These are phyloP conservation scores for Etheostoma cragini DNA, from an alignment of 2,113 vertebrate genomes.

Conservation along the genomic window DNA sequence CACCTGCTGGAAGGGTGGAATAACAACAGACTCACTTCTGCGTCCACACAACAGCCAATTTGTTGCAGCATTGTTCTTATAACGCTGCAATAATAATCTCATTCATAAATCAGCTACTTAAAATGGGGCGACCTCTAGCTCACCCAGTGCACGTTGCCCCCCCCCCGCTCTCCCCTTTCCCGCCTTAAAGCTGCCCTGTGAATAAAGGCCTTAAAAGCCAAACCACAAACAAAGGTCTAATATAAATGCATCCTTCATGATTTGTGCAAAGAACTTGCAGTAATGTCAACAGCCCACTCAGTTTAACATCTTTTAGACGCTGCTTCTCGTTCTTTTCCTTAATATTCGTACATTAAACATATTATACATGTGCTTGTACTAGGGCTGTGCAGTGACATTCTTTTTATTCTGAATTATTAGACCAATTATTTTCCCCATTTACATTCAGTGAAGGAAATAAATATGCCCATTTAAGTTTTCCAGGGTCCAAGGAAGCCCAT, in stretches of 20 bases:
- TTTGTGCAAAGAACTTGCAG: neutral
- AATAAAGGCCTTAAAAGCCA: too few species aligned
- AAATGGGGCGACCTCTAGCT: neutral
- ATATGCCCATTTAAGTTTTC: neutral
- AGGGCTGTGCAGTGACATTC: neutral
- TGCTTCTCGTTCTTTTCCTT: neutral
- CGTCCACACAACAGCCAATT: too few species aligned
- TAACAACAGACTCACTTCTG: neutral
- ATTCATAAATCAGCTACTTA: neutral
- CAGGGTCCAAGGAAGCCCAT: neutral
- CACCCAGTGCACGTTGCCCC: too few species aligned
- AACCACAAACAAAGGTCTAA: too few species aligned
- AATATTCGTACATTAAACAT: neutral
- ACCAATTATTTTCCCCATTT: neutral
- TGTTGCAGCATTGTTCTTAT: neutral
- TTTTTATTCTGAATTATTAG: neutral
- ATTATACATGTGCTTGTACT: too few species aligned
- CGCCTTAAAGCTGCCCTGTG: too few species aligned
- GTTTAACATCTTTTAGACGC: neutral
- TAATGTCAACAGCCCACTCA: neutral
- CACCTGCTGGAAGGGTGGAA: constrained; percentile 48
- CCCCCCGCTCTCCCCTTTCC: too few species aligned
- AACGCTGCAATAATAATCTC: too few species aligned
- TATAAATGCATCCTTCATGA: neutral
- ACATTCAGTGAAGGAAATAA: neutral